These are phyloP conservation scores for Calosoma granatense DNA, from an alignment of 1,140 invertebrate species.

Conservation along the genomic window DNA sequence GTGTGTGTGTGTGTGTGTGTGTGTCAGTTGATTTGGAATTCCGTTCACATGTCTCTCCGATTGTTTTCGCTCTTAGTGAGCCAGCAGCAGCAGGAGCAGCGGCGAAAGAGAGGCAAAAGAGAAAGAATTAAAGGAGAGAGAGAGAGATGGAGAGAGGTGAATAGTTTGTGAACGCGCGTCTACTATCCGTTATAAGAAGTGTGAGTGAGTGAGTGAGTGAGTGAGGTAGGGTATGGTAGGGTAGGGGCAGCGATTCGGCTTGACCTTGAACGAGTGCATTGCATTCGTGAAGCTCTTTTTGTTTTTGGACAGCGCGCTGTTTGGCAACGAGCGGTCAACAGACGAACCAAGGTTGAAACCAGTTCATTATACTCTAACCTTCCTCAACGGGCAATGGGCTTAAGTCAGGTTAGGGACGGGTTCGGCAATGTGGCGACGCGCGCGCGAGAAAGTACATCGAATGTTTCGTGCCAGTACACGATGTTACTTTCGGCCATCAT, in stretches of 20 bases:
- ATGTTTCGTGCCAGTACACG: not conserved
- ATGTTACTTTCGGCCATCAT: slow-evolving; percentile 1
- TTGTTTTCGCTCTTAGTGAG: not conserved
- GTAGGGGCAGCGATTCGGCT: slow-evolving; percentile 6
- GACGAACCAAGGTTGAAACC: slow-evolving; percentile 31
- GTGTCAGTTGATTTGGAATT: not conserved
- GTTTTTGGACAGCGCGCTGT: slow-evolving; percentile 30
- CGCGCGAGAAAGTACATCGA: too few species aligned
- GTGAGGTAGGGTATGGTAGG: not conserved
- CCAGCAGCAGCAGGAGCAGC: not conserved
- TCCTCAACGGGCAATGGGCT: slow-evolving; percentile 20
- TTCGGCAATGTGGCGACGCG: not conserved
- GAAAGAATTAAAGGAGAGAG: not conserved
- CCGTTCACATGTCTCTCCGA: not conserved
- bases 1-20: too few species aligned
- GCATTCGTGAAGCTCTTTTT: slow-evolving; percentile 31
- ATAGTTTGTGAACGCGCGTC: too few species aligned
- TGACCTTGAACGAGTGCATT: slow-evolving; percentile 36
- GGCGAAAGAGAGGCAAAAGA: not conserved
- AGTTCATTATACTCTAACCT: slow-evolving; percentile 20
- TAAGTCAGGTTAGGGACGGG: slow-evolving; percentile 10
- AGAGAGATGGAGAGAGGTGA: too few species aligned
- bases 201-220: too few species aligned
- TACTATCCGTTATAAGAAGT: too few species aligned
- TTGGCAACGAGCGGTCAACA: slow-evolving; percentile 33